phyloP scores from a whole-genome alignment of 2,888 invertebrate genomes.

The Rhamnusium bicolor region DNA sequence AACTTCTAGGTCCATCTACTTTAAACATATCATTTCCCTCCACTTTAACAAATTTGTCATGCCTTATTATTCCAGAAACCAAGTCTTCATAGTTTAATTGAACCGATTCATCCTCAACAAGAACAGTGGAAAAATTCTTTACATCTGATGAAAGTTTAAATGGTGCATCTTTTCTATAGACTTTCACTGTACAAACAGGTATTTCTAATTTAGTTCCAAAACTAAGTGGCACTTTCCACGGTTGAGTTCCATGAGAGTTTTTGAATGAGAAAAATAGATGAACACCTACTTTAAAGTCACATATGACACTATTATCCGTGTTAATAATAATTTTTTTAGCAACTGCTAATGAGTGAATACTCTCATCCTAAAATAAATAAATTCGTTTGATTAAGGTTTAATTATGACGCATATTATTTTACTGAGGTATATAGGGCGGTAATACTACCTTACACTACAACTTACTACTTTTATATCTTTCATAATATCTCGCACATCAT shows the following conservation, averaged over 20 bases:
- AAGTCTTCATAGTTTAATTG: conserved; percentile 39
- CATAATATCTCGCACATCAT: conserved; percentile 46
- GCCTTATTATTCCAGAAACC: conserved; percentile 44
- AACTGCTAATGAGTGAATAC: conserved; percentile 32
- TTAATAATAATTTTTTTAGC: conserved; percentile 44
- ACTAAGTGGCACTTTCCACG: conserved; percentile 51
- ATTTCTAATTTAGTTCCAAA: conserved; percentile 44
- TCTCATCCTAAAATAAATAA: conserved; percentile 34
- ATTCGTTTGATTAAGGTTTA: too few relatives aligned
- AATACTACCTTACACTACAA: too few relatives aligned
- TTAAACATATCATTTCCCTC: conserved; percentile 50
- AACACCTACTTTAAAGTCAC: conserved; percentile 46
- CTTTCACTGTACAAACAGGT: conserved; percentile 42
- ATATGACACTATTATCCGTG: conserved; percentile 46
- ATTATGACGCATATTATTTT: too few relatives aligned
- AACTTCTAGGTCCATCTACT: conserved; percentile 47
- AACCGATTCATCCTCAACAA: conserved; percentile 46
- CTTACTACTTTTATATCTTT: conserved; percentile 39
- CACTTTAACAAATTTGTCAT: conserved; percentile 52
- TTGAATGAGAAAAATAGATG: conserved; percentile 46
- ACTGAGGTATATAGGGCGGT: too few relatives aligned
- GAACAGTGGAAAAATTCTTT: conserved; percentile 32
- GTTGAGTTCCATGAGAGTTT: conserved; percentile 46
- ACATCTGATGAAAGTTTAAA: conserved; percentile 36
- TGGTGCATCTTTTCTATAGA: conserved; percentile 42